Evolutionary conservation across 2,888 invertebrate species (phyloP).

Genomic region (Apodemia mormo): DNA sequence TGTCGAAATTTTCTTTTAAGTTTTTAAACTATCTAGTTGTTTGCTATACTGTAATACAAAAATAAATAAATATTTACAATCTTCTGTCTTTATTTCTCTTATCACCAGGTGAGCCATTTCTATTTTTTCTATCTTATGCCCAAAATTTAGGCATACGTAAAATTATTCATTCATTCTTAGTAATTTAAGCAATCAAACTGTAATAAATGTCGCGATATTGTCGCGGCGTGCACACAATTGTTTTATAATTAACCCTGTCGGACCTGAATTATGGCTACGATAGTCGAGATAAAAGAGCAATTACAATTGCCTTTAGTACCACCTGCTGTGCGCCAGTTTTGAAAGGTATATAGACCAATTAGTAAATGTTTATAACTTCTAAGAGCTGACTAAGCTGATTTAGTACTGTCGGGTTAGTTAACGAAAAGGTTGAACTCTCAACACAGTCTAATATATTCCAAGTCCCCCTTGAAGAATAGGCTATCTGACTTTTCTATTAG

Average conservation of each 20-base stretch:
- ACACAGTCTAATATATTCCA: too few species aligned
- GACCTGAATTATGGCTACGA: constrained; percentile 18
- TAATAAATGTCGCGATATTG: constrained; percentile 19
- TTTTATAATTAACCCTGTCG: constrained; percentile 20
- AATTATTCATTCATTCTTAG: constrained; percentile 13
- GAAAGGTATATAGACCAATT: constrained; percentile 4
- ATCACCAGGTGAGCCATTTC: too few species aligned
- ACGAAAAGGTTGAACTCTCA: too few species aligned
- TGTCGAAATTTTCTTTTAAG: too few species aligned
- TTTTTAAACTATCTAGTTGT: too few species aligned
- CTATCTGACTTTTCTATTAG: too few species aligned
- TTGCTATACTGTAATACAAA: too few species aligned
- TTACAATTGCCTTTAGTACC: constrained; percentile 16
- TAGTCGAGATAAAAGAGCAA: constrained; percentile 18
- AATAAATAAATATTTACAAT: too few species aligned
- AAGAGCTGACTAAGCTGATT: too few species aligned
- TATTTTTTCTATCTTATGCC: background rate
- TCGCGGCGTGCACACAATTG: constrained; percentile 18
- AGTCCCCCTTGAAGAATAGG: too few species aligned
- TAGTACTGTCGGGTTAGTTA: too few species aligned
- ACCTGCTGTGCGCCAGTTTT: constrained; percentile 14
- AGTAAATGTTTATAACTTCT: background rate
- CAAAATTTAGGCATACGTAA: background rate
- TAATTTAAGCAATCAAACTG: background rate
- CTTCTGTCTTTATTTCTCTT: too few species aligned